Evolutionary conservation across 2,113 vertebrate species (phyloP).

Genomic region (Ammospiza nelsoni): DNA sequence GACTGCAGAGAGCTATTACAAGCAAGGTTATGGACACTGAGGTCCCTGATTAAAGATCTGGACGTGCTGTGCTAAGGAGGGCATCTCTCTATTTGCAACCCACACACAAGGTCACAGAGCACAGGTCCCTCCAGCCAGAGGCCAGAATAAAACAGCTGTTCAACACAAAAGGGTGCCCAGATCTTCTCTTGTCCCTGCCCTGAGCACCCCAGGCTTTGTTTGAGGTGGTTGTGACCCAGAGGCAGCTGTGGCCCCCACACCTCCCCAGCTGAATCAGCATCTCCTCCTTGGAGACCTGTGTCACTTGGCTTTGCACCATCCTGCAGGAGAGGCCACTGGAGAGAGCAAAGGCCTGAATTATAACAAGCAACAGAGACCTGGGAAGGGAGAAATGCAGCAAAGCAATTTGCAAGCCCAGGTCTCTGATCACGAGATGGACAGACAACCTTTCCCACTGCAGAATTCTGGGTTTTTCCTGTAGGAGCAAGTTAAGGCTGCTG

Average conservation of each 20-base stretch:
- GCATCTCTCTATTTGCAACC: neutral
- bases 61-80: neutral
- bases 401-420: neutral
- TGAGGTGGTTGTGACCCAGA: neutral
- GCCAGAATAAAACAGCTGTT: neutral
- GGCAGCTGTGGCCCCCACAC: neutral
- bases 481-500: neutral
- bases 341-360: neutral
- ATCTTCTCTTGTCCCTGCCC: neutral
- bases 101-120: neutral
- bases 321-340: neutral
- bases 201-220: neutral
- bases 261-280: neutral
- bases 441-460: neutral
- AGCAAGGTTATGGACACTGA: neutral
- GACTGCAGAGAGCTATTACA: neutral
- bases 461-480: neutral
- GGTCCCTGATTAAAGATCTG: neutral
- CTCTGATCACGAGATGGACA: neutral
- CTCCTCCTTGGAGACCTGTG: neutral
- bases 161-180: neutral
- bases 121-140: neutral
- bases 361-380: neutral
- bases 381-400: neutral
- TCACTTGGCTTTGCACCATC: neutral